Evolutionary conservation across 1,140 invertebrate genomes (phyloP).

Genomic region (Marisa cornuarietis): DNA sequence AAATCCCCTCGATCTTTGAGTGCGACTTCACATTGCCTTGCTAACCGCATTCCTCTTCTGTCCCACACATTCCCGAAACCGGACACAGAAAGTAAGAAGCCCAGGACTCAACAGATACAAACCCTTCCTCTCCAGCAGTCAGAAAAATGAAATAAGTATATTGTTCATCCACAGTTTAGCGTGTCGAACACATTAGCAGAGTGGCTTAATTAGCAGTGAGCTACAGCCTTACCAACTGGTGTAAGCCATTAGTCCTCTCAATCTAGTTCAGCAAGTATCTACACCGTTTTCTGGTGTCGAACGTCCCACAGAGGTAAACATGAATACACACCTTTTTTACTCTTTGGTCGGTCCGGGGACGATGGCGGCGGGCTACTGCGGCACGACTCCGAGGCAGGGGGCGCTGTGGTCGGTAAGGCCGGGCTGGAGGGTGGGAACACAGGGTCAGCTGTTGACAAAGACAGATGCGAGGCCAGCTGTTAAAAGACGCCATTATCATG

Average conservation of each 20-base stretch:
- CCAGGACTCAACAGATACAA: not conserved
- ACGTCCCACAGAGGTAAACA: not conserved
- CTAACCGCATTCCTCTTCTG: not conserved
- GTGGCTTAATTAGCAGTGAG: not conserved
- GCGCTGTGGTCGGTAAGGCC: conserved; percentile 24
- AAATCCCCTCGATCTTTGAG: not conserved
- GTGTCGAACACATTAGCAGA: not conserved
- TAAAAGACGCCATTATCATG: no score
- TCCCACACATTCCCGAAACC: not conserved
- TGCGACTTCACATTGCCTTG: no score
- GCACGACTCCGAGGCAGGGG: conserved; percentile 12
- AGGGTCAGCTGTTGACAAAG: conserved; percentile 34
- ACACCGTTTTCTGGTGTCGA: not conserved
- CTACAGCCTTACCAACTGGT: not conserved
- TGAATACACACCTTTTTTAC: conserved; percentile 57
- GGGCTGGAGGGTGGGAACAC: conserved; percentile 36
- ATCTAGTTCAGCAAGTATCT: not conserved
- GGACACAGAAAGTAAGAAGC: not conserved
- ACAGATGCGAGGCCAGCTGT: not conserved
- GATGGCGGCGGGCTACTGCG: conserved; percentile 39
- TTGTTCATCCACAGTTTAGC: no score
- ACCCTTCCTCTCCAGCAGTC: not conserved
- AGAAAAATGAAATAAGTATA: not conserved
- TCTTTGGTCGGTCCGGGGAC: conserved; percentile 51
- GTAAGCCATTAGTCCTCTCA: not conserved